Percentiles rank a stretch among this genome's conserved stretches.
phyloP scores from a whole-genome alignment of 2,113 vertebrate genomes.

The Syrrhaptes paradoxus region DNA sequence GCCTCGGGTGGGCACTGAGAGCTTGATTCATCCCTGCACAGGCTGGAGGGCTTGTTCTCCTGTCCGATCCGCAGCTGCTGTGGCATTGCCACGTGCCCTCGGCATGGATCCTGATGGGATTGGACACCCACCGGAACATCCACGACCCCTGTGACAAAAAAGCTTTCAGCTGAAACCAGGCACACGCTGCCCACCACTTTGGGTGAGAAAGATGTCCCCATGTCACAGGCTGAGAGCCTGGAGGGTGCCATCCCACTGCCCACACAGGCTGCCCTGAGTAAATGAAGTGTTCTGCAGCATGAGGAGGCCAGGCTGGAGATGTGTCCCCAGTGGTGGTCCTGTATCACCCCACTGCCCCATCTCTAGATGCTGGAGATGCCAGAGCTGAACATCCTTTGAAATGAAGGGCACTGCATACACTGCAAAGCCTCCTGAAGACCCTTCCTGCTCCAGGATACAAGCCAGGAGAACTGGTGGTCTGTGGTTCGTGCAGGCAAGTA shows the following conservation, averaged over 20 bases:
- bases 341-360: not conserved
- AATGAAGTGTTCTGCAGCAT: not conserved
- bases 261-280: not conserved
- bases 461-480: not conserved
- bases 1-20: not conserved
- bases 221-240: not conserved
- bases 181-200: not conserved
- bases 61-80: not conserved
- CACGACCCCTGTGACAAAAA: not conserved
- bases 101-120: not conserved
- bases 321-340: rapidly evolving
- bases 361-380: not conserved
- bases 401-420: not conserved
- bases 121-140: rapidly evolving
- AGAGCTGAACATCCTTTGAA: not conserved
- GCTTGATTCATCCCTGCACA: not conserved
- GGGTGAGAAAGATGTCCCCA: not conserved
- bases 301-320: not conserved
- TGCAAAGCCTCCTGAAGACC: not conserved
- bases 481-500: not conserved
- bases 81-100: not conserved
- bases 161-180: not conserved
- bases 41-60: not conserved
- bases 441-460: not conserved
- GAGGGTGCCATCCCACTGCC: not conserved